Conservation (phyloP, 2,888 invertebrate species). For the Lochmaea capreae region DNA sequence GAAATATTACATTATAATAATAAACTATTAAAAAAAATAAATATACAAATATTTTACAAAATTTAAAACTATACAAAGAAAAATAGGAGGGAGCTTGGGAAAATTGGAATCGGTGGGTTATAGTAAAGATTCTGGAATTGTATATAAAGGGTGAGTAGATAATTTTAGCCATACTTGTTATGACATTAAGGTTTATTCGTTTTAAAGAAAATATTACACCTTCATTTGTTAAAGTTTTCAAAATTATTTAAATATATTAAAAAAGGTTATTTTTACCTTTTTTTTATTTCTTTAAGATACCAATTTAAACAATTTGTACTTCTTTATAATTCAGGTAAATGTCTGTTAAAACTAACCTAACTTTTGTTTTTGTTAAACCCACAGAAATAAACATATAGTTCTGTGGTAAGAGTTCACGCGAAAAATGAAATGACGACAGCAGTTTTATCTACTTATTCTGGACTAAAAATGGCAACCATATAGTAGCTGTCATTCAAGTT, state of each 20-base stretch:
- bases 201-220: background rate
- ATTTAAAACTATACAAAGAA: conserved; percentile 22
- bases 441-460: no score
- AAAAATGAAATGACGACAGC: no score
- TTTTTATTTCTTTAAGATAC: background rate
- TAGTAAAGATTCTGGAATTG: no score
- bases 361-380: background rate
- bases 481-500: no score
- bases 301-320: conserved; percentile 7
- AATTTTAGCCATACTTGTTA: background rate
- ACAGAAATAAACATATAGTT: background rate
- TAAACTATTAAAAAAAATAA: conserved; percentile 30
- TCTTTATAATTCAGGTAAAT: conserved; percentile 2
- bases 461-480: no score
- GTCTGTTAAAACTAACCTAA: background rate
- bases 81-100: background rate
- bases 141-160: background rate
- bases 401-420: no score
- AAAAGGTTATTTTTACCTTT: background rate
- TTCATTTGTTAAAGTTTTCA: background rate
- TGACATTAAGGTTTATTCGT: background rate
- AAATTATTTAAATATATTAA: background rate
- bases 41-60: conserved; percentile 33
- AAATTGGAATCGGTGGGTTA: background rate
- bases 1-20: background rate